These are phyloP conservation scores for Pyrgus malvae DNA, from an alignment of 2,888 invertebrate species.

Conservation along the genomic window DNA sequence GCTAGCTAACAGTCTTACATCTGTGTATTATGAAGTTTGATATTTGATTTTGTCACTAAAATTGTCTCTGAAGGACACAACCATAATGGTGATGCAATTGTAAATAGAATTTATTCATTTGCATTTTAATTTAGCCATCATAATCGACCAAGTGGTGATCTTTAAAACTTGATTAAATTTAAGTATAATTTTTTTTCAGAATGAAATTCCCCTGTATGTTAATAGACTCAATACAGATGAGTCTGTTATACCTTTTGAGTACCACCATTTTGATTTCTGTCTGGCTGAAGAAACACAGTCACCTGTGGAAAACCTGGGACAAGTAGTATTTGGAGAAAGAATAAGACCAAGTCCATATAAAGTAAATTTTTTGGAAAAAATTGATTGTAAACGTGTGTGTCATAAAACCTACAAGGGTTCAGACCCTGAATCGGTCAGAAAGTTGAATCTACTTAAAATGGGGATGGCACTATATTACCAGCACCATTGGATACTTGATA, in stretches of 20 bases:
- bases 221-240: conserved; percentile 99
- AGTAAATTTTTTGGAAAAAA: conserved; percentile 90
- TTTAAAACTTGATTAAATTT: no score
- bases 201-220: conserved; percentile 93
- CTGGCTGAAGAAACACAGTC: conserved; percentile 87
- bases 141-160: no score
- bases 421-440: conserved; percentile 84
- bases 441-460: conserved; percentile 91
- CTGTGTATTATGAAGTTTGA: neutral
- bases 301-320: conserved; percentile 98
- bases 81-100: neutral
- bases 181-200: conserved; percentile 87
- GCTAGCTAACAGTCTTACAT: neutral
- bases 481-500: conserved; percentile 99
- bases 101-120: conserved; percentile 1
- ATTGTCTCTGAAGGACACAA: conserved; percentile 3
- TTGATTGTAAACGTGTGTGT: conserved; percentile 83
- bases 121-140: neutral
- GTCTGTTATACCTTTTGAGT: conserved; percentile 98
- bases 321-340: conserved; percentile 99
- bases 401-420: conserved; percentile 87
- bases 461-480: conserved; percentile 98
- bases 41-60: neutral
- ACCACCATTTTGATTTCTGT: conserved; percentile 99
- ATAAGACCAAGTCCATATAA: conserved; percentile 97